Conservation (phyloP, 1,140 invertebrate genomes). For the Mylabris phalerata region DNA sequence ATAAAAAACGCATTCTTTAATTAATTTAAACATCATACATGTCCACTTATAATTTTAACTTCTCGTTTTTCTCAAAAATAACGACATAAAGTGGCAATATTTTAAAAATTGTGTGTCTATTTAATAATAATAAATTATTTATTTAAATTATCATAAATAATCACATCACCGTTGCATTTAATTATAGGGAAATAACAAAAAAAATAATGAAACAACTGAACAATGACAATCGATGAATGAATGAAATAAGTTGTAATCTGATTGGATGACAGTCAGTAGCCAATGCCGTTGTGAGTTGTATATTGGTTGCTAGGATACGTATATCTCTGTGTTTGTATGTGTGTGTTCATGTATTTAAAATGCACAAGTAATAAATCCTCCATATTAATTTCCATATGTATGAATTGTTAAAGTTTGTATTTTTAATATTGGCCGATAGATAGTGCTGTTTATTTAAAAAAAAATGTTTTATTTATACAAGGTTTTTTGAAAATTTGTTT, state of each 20-base stretch:
- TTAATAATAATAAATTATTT: too few relatives aligned
- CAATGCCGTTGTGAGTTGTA: neutral
- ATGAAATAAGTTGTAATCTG: neutral
- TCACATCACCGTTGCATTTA: too few relatives aligned
- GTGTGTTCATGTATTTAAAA: neutral
- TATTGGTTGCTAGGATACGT: neutral
- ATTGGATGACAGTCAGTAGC: conserved; percentile 2
- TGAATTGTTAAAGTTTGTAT: neutral
- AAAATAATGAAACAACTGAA: neutral
- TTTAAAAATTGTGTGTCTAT: too few relatives aligned
- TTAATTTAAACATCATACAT: too few relatives aligned
- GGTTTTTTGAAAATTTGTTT: neutral
- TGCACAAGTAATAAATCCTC: neutral
- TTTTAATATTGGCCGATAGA: too few relatives aligned
- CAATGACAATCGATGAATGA: neutral
- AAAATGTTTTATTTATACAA: too few relatives aligned
- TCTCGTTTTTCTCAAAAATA: too few relatives aligned
- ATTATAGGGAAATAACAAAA: neutral
- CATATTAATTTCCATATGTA: neutral
- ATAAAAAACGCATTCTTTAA: too few relatives aligned
- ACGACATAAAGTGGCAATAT: too few relatives aligned
- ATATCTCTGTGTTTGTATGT: neutral
- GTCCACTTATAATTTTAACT: too few relatives aligned
- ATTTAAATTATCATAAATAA: too few relatives aligned
- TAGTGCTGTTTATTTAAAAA: too few relatives aligned